Evolutionary conservation across 2,113 vertebrate species (phyloP).

Genomic region (Corydoras sp.): DNA sequence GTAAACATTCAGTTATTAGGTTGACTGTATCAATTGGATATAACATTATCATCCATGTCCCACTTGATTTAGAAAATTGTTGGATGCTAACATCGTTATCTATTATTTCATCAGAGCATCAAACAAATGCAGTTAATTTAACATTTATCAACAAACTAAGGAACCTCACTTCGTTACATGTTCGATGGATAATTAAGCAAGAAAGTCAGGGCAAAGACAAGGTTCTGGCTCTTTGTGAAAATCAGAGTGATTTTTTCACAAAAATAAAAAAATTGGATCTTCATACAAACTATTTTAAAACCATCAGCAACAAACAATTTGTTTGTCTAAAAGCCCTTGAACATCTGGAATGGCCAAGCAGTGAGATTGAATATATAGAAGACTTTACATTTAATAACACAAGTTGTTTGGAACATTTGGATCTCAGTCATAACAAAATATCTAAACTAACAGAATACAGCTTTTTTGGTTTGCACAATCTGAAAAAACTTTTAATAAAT

Average conservation of each 20-base stretch:
- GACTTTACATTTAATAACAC: slow-evolving; percentile 24
- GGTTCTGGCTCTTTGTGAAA: slow-evolving; percentile 21
- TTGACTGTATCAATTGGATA: rapidly evolving
- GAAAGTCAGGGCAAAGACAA: not conserved
- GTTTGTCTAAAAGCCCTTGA: slow-evolving; percentile 15
- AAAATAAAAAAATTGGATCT: not conserved
- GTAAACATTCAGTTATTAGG: not conserved
- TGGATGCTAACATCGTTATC: not conserved
- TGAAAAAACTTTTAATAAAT: slow-evolving; percentile 5
- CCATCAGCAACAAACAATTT: not conserved
- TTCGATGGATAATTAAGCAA: rapidly evolving
- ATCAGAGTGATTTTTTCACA: not conserved
- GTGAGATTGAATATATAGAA: slow-evolving; percentile 5
- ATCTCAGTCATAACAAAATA: slow-evolving; percentile 12
- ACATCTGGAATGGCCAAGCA: not conserved
- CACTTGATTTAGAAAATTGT: not conserved
- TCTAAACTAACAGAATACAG: slow-evolving; percentile 2
- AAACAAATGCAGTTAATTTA: not conserved
- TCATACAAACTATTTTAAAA: not conserved
- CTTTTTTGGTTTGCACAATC: slow-evolving; percentile 16
- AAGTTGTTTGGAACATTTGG: not conserved
- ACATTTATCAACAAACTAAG: not conserved
- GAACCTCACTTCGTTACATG: not conserved
- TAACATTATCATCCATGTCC: no score
- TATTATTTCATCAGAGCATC: rapidly evolving